Evolutionary conservation across 1,140 invertebrate species (phyloP).

Genomic region (Brachionus koreanus): DNA sequence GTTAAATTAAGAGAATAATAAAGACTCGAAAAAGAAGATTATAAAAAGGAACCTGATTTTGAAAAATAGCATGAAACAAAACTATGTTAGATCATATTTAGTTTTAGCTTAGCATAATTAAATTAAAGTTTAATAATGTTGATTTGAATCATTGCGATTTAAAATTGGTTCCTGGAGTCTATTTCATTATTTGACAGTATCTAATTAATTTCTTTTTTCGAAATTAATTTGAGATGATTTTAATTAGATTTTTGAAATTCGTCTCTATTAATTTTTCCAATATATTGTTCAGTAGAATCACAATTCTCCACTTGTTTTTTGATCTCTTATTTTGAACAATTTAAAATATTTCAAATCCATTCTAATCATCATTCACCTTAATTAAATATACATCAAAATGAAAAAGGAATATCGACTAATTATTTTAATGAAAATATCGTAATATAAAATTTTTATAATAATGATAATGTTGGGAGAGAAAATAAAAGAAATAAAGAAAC

Average conservation of each 20-base stretch:
- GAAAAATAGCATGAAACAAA: too few relatives aligned
- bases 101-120: background rate
- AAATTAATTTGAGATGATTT: constrained; percentile 33
- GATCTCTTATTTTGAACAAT: constrained; percentile 28
- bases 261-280: background rate
- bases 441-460: constrained; percentile 29
- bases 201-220: background rate
- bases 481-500: background rate
- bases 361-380: constrained; percentile 41
- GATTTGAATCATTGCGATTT: background rate
- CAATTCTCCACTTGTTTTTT: constrained; percentile 23
- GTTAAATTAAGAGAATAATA: too few relatives aligned
- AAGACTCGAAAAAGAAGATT: too few relatives aligned
- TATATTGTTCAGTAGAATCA: constrained; percentile 14
- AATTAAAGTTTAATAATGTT: background rate
- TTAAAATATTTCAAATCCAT: constrained; percentile 36
- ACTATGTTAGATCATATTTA: background rate
- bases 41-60: too few relatives aligned
- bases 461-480: background rate
- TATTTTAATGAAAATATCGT: constrained; percentile 39
- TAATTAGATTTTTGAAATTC: constrained; percentile 36
- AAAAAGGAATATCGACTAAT: constrained; percentile 18
- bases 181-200: background rate
- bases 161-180: background rate
- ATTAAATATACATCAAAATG: constrained; percentile 19